Percentiles rank a stretch among this genome's conserved stretches.
phyloP scores from a whole-genome alignment of 2,113 vertebrate species.

The Gallinago undulata region DNA sequence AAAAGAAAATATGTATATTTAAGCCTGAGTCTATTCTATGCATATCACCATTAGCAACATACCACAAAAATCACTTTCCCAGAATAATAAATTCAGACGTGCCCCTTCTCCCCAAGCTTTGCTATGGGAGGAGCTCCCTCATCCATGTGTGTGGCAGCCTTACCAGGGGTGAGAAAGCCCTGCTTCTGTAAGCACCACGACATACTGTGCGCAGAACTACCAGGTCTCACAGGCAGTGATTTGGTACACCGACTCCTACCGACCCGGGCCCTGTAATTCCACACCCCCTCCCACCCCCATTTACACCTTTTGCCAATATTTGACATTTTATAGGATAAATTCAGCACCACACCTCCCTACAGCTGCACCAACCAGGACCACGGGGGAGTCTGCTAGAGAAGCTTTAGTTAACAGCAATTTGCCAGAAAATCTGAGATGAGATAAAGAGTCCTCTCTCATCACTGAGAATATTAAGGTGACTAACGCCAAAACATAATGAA shows the following conservation, averaged over 20 bases:
- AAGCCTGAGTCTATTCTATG: neutral
- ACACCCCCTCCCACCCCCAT: rapidly evolving
- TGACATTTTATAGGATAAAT: slow-evolving; percentile 42
- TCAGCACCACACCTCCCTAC: neutral
- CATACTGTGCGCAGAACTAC: neutral
- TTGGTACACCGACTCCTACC: neutral
- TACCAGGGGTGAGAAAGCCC: rapidly evolving
- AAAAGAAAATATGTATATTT: neutral
- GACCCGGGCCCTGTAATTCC: neutral
- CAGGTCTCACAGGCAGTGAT: neutral
- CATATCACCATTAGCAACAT: neutral
- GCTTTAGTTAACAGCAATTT: slow-evolving; percentile 3
- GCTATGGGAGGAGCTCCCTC: neutral
- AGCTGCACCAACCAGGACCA: neutral
- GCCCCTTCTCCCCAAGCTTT: neutral
- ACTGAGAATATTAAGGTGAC: slow-evolving; percentile 29
- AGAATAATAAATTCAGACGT: neutral
- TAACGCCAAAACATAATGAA: slow-evolving; percentile 53
- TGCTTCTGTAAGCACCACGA: neutral
- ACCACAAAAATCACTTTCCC: neutral
- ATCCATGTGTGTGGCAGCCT: neutral
- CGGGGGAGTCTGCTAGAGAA: neutral
- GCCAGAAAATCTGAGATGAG: slow-evolving; percentile 21
- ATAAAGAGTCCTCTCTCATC: slow-evolving; percentile 45
- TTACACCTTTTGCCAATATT: slow-evolving; percentile 5